Evolutionary conservation across 2,888 invertebrate genomes (phyloP), one percentile per base, ranked within the genome.

Genomic region (Syrphus vitripennis): DNA sequence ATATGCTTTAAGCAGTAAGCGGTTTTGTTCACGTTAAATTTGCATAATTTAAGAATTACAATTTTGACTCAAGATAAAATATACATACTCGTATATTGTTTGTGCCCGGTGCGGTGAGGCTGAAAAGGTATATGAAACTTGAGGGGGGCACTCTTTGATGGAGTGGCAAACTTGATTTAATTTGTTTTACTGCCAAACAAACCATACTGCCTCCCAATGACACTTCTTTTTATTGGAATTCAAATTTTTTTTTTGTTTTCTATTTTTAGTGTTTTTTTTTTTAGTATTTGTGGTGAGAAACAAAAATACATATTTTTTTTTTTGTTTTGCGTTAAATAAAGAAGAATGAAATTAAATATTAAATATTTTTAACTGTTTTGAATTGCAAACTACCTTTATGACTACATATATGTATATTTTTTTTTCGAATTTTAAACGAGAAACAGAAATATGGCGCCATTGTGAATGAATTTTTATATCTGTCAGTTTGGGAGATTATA

Each of bases 371-470:
- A 19, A 16, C 42, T 42, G 16, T 42, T 65, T 65, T 65, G 65
- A 45, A 65, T 65, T 65, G 42, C 45, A 65, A 65, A 65, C 14
- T 45, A 29, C 10, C 16, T 45, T 65, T 16, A 34, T 21, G 5
- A 16, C 2, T 14, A 19, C 9, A 6, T 55, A 14, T 26, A 6
- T 53, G 2, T 7, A 3, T 24, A 37, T 50, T 65, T 75, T 76
- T 24, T 1, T 26, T 50, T 5, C 2, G 6, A 50, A 14, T 24
- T 50, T 50, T 50, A 24, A 57, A 71, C 37, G 26, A 7, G 69
- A 84, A 80, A 67, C 76, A 71, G 80, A 84, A 76, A 71, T 76
- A 67, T 76, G 80, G 84, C 80, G 84, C 80, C 80, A 69, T 72
- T 14, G 42, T 79, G 69, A 72, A 65, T 65, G 65, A 65, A 65